phyloP scores from a whole-genome alignment of 2,797 vertebrate species.

The Emydoidea blandingii region DNA sequence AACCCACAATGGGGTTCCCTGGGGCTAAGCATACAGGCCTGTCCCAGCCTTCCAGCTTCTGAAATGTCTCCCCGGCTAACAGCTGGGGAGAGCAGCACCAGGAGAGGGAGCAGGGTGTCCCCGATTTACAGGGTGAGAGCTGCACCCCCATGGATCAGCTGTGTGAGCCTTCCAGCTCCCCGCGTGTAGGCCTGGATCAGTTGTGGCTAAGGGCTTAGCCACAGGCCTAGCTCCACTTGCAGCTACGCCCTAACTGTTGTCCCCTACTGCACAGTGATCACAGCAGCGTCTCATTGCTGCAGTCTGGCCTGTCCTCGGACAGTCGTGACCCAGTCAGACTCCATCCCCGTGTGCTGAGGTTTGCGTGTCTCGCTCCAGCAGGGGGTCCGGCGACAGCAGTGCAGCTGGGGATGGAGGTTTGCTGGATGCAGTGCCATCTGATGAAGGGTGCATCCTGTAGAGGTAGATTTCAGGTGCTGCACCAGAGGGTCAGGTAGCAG shows the following conservation, averaged over 20 bases:
- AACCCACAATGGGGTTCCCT: not conserved
- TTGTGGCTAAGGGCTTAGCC: too few species aligned
- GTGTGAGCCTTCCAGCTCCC: not conserved
- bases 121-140: too few species aligned
- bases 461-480: not conserved
- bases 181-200: too few species aligned
- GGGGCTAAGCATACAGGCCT: not conserved
- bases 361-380: not conserved
- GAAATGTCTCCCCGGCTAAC: not conserved
- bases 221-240: too few species aligned
- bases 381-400: rapidly evolving
- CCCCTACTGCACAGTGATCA: too few species aligned
- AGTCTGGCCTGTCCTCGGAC: not conserved
- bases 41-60: not conserved
- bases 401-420: rapidly evolving
- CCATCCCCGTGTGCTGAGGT: rapidly evolving
- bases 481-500: not conserved
- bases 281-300: rapidly evolving
- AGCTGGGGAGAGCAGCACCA: not conserved
- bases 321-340: not conserved
- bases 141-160: not conserved
- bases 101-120: not conserved
- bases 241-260: too few species aligned
- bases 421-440: rapidly evolving
- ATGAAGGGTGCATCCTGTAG: not conserved